Percentiles rank a stretch among this genome's conserved stretches.
Evolutionary conservation across 2,113 vertebrate genomes (phyloP).

Genomic region (Phaethornis superciliosus): DNA sequence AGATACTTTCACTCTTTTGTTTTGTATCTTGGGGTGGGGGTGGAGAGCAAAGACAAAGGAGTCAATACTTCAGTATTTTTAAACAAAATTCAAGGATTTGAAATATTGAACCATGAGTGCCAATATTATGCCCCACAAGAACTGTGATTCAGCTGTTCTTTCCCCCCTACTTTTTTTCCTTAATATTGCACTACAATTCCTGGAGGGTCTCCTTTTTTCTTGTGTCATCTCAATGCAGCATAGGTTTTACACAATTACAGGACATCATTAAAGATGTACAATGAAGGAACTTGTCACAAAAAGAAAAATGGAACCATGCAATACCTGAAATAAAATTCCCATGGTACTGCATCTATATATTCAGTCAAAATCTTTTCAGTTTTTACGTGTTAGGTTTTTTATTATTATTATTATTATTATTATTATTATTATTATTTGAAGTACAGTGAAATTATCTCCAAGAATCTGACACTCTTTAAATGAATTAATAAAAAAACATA

Average conservation of each 20-base stretch:
- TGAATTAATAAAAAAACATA: background rate
- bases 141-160: background rate
- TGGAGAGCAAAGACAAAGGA: background rate
- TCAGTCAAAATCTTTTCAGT: background rate
- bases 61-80: background rate
- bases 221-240: background rate
- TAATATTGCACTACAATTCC: background rate
- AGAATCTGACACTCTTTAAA: background rate
- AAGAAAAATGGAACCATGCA: background rate
- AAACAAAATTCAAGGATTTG: background rate
- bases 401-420: too few relatives aligned
- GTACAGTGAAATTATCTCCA: background rate
- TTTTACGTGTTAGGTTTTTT: background rate
- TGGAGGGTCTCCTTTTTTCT: background rate
- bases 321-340: background rate
- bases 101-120: background rate
- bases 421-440: background rate
- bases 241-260: background rate
- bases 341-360: background rate
- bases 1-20: background rate
- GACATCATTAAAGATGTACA: background rate
- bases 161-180: background rate
- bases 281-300: background rate
- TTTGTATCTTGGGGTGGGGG: fast-evolving
- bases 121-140: background rate